These are phyloP conservation scores for Anastrepha ludens DNA, from an alignment of 1,140 invertebrate genomes.

Conservation along the genomic window DNA sequence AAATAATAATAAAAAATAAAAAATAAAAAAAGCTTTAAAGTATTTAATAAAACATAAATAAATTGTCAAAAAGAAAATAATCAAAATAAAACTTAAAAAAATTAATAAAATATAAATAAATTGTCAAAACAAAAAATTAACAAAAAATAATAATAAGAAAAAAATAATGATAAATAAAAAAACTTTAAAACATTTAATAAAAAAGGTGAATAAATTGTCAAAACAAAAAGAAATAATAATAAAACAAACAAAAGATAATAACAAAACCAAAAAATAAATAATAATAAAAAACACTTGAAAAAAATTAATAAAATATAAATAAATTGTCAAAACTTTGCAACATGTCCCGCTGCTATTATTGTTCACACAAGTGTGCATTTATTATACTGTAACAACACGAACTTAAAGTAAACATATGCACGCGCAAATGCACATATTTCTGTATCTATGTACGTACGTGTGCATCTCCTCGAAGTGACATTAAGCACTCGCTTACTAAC, in stretches of 20 bases:
- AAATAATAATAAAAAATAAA: not conserved
- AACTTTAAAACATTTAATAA: too few relatives aligned
- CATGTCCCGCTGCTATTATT: too few relatives aligned
- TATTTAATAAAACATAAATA: not conserved
- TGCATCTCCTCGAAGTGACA: not conserved
- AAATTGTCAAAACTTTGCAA: too few relatives aligned
- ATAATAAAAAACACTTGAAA: too few relatives aligned
- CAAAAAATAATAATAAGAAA: not conserved
- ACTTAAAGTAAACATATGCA: too few relatives aligned
- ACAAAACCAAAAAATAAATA: not conserved
- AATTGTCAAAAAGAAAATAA: not conserved
- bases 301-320: too few relatives aligned
- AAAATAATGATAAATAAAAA: not conserved
- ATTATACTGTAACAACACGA: too few relatives aligned
- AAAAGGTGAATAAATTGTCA: not conserved
- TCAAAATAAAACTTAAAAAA: not conserved
- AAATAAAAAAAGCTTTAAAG: not conserved
- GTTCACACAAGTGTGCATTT: too few relatives aligned
- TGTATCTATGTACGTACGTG: too few relatives aligned
- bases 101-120: not conserved
- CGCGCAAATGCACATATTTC: too few relatives aligned
- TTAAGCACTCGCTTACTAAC: slow-evolving; percentile 6
- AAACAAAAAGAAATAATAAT: not conserved
- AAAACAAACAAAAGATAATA: too few relatives aligned
- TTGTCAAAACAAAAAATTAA: not conserved